Base-by-base conservation (phyloP, 2,888 invertebrate species). In the Troglohyphantes excavatus region DNA sequence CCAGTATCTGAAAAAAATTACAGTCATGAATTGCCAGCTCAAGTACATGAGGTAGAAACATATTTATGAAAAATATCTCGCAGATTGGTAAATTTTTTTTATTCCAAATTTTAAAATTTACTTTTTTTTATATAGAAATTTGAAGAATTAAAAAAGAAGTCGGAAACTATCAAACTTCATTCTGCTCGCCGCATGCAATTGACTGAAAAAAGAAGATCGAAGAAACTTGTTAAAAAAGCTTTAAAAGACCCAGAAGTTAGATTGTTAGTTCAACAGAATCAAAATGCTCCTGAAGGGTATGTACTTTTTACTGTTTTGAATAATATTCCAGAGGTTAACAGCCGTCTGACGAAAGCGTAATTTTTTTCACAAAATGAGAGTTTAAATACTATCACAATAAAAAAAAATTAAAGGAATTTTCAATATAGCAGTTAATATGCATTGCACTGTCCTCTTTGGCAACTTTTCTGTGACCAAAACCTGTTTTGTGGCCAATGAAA, bases 141-240 rank as follows among this genome's bases (percentile, higher is more conserved):
- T 72, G 72, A 83, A 46, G 82, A 87, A 61, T 23, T 90, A 29
- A 70, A 87, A 43, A 53, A 72, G 76, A 87, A 83, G 33, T 59
- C 59, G 0, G 26, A 53, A 2, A 29, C 82, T 3, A 87, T 87
- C 6, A 72, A 53, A 39, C 3, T 13, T 11, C 3, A 13, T 2
- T 33, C 72, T 13, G 21, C 63, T 33, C 67, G 21, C 19, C 43
- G 65, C 27, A 63, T 61, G 17, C 39, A 27, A 23, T 83, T 33
- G 33, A 39, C 61, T 19, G 90, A 90, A 46, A 53, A 65, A 29
- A 65, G 72, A 39, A 83, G 63, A 63, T 68, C 87, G 5, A 70
- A 43, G 17, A 83, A 53, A 43, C 65, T 87, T 17, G 19, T 87
- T 17, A 90, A 87, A 53, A 90, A 65, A 61, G 86, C 90, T 29